A percentile compares a stretch with the other conserved stretches of the same genome.
phyloP scores from a whole-genome alignment of 1,140 invertebrate genomes.

The Tetramorium alpestre region DNA sequence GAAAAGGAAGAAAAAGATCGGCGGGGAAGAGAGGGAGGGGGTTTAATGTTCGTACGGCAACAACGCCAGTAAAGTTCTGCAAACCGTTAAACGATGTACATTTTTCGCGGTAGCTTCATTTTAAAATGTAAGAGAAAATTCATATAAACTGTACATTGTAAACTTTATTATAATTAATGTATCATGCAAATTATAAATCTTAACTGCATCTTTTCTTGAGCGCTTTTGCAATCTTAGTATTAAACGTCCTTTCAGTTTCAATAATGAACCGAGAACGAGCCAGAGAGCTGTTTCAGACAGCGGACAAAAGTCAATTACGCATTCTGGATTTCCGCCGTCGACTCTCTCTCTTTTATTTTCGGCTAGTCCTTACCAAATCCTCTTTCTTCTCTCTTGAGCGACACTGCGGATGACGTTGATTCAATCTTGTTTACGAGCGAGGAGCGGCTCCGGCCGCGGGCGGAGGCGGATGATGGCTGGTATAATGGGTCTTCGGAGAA shows the following conservation, averaged over 20 bases:
- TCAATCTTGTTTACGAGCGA: slow-evolving; percentile 65
- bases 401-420: slow-evolving; percentile 58
- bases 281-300: background rate
- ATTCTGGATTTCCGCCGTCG: background rate
- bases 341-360: slow-evolving; percentile 16
- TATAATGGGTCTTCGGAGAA: slow-evolving; percentile 68
- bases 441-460: background rate
- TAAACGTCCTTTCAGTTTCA: background rate
- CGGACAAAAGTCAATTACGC: slow-evolving; percentile 16
- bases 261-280: background rate
- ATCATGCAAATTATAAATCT: background rate
- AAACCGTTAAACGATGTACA: slow-evolving; percentile 1
- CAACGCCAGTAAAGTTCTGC: slow-evolving; percentile 12
- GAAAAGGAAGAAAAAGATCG: background rate
- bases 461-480: slow-evolving; percentile 59
- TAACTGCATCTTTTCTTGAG: background rate
- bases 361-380: background rate
- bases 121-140: background rate
- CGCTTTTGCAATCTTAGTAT: background rate
- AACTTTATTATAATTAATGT: background rate
- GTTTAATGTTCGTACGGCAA: background rate
- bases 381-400: slow-evolving; percentile 17
- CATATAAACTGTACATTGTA: too few relatives aligned
- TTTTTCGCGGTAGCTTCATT: background rate
- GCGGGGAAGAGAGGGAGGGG: too few relatives aligned